Conservation (phyloP, 2,888 invertebrate species). For the Seladonia tumulorum region DNA sequence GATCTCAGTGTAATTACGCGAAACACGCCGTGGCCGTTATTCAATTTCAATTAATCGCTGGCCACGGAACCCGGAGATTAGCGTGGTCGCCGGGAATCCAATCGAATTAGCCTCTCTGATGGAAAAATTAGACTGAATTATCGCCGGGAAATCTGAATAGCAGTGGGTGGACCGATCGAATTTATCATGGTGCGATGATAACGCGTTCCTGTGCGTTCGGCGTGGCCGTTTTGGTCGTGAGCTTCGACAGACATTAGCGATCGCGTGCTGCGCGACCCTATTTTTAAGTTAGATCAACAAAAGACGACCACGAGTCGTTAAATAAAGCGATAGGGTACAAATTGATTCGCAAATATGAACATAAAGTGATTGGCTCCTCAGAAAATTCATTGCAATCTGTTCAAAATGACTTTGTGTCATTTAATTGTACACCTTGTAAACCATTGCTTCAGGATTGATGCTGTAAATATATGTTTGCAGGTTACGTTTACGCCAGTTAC, state of each 20-base stretch:
- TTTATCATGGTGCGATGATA: constrained; percentile 41
- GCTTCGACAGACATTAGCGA: constrained; percentile 57
- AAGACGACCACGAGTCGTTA: background rate
- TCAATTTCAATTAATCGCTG: constrained; percentile 43
- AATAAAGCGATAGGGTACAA: background rate
- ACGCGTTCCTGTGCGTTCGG: constrained; percentile 10
- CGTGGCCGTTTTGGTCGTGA: background rate
- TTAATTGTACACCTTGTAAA: background rate
- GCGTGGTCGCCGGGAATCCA: constrained; percentile 13
- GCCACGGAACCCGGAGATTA: constrained; percentile 54
- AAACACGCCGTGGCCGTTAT: constrained; percentile 12
- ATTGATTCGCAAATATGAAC: background rate
- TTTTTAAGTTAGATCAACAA: background rate
- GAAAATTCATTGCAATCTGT: background rate
- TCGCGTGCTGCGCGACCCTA: constrained; percentile 57
- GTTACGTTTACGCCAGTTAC: background rate
- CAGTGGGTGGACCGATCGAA: background rate
- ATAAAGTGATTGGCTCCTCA: background rate
- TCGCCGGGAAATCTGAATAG: constrained; percentile 9
- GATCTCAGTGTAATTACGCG: constrained; percentile 30
- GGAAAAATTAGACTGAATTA: background rate
- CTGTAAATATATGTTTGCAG: background rate
- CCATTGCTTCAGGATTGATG: no score
- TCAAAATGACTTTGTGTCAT: background rate
- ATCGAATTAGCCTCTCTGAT: constrained; percentile 25